A percentile compares a stretch with the other conserved stretches of the same genome.
phyloP scores from a whole-genome alignment of 1,140 invertebrate species.

The Drosophila eugracilis region DNA sequence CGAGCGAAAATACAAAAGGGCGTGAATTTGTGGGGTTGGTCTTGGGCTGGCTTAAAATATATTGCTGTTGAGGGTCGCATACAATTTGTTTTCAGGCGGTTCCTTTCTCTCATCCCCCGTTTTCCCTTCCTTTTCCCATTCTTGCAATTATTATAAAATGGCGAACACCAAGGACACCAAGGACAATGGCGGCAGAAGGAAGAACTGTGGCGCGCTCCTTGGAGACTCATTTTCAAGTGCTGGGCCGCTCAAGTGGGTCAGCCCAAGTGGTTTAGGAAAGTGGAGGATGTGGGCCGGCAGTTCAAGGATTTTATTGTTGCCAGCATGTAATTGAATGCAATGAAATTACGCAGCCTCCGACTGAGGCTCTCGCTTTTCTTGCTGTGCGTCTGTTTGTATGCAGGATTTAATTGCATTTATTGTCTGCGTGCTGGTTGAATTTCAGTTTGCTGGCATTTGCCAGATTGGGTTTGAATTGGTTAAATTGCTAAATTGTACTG shows the following conservation, averaged over 20 bases:
- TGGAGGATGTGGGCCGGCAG: constrained; percentile 36
- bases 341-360: constrained; percentile 55
- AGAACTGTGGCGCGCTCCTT: constrained; percentile 64
- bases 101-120: not conserved
- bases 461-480: not conserved
- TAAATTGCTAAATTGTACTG: constrained; percentile 2
- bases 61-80: constrained; percentile 63
- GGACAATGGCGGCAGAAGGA: constrained; percentile 41
- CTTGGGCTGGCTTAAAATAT: constrained; percentile 50
- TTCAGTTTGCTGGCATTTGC: constrained; percentile 17
- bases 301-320: constrained; percentile 81
- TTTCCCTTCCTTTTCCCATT: constrained; percentile 24
- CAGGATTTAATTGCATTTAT: constrained; percentile 68
- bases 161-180: constrained; percentile 54
- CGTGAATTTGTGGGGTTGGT: constrained; percentile 26
- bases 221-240: constrained; percentile 79
- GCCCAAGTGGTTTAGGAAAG: constrained; percentile 46
- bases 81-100: constrained; percentile 61
- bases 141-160: constrained; percentile 81
- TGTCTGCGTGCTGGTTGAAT: constrained; percentile 30
- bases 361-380: constrained; percentile 2
- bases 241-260: constrained; percentile 79
- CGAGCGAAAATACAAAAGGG: constrained; percentile 30
- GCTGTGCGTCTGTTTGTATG: constrained; percentile 39
- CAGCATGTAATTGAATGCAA: constrained; percentile 76